Base-by-base conservation (phyloP, 2,113 vertebrate genomes). In the Excalfactoria chinensis region DNA sequence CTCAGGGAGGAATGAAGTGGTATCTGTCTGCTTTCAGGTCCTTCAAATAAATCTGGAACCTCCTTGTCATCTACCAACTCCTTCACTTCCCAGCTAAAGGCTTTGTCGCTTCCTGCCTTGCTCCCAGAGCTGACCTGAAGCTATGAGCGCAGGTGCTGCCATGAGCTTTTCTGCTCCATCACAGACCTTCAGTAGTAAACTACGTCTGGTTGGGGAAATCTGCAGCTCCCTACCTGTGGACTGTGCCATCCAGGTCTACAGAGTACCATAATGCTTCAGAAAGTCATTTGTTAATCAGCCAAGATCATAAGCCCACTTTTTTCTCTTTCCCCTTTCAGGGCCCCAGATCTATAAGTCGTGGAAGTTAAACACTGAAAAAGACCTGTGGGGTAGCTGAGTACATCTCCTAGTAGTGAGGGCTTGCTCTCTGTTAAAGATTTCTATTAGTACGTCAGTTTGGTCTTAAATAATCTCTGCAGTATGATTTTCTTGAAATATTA, bases 331-430 rank as follows among this genome's bases (percentile, higher is more conserved):
- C 80, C 34, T 64, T 86, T 30, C 46, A 73, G 51, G 66, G 79
- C 66, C 84, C 48, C 79, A 84, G 5, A 88, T 74, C 88, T 84
- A 21, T 84, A 44, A 71, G 15, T 80, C 22, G 22, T 25, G 85
- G 84, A 88, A 93, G 21, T 91, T 89, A 89, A 88, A 77, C 51
- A 56, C 22, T 84, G 79, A 82, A 91, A 93, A 94, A 86, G 77
- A 82, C 71, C 72, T 92, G 49, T 63, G 49, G 35, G 75, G 64
- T 94, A 87, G 93, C 72, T 70, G 46, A 83, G 90, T 80, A 73
- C 73, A 71, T 93, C 72, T 94, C 74, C 43, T 90, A 13, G 53
- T 37, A 78, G 35, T 51, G 62, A 49, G 41, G 55, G 49, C 46
- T 63, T 93, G 62, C 84, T 93, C 60, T 74, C 40, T 88, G 4